phyloP scores from a whole-genome alignment of 2,888 invertebrate species.

The Xanthorhoe designata region DNA sequence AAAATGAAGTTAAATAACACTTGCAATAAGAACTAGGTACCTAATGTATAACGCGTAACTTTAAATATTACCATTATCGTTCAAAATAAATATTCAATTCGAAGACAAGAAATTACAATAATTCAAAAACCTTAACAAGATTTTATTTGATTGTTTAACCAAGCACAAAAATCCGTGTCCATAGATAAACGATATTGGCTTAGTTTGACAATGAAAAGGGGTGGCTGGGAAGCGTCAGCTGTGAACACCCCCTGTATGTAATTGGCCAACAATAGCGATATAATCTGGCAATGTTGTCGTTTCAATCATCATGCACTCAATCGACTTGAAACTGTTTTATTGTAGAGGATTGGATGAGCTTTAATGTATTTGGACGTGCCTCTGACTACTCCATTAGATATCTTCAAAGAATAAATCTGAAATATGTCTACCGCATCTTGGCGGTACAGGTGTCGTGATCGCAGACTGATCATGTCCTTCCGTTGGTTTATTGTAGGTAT shows the following conservation, averaged over 20 bases:
- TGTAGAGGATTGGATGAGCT: neutral
- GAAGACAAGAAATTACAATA: neutral
- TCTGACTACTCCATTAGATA: neutral
- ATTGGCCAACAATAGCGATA: constrained; percentile 69
- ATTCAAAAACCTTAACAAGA: constrained; percentile 10
- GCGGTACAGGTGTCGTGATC: too few species aligned
- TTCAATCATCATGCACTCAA: constrained; percentile 74
- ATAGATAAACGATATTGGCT: constrained; percentile 45
- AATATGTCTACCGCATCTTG: too few species aligned
- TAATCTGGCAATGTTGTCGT: constrained; percentile 76
- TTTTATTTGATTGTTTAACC: constrained; percentile 38
- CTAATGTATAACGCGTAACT: too few species aligned
- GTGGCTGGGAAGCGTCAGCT: constrained; percentile 66
- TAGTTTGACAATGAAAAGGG: constrained; percentile 47
- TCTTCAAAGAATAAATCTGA: too few species aligned
- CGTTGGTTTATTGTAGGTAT: too few species aligned
- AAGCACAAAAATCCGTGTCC: constrained; percentile 41
- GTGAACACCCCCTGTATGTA: constrained; percentile 63
- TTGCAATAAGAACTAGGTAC: too few species aligned
- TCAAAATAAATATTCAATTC: neutral
- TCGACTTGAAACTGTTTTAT: constrained; percentile 60
- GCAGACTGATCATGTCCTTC: too few species aligned
- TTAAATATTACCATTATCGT: too few species aligned
- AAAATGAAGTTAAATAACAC: too few species aligned
- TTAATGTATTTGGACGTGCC: neutral